These are phyloP conservation scores for Channa maculata DNA, from an alignment of 2,113 vertebrate species.

Conservation along the genomic window DNA sequence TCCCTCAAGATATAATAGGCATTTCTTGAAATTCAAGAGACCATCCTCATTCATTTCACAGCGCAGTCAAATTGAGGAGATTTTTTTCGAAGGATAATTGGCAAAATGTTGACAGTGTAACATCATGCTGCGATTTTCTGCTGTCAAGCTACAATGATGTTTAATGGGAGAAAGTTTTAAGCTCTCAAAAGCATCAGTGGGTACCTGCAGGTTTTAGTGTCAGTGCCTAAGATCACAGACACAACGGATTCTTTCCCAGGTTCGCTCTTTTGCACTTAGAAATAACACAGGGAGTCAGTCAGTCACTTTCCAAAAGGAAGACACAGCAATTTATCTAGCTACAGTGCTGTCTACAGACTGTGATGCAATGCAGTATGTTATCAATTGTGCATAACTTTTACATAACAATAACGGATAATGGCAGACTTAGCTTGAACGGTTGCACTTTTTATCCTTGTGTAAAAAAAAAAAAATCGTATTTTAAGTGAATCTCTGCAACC, in stretches of 20 bases:
- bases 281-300: slow-evolving; percentile 35
- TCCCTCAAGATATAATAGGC: slow-evolving; percentile 15
- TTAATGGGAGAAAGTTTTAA: slow-evolving; percentile 34
- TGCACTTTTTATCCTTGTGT: neutral
- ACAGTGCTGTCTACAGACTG: neutral
- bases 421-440: neutral
- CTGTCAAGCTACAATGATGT: slow-evolving; percentile 10
- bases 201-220: slow-evolving; percentile 47
- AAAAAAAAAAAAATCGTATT: slow-evolving; percentile 8
- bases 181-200: slow-evolving; percentile 45
- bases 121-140: slow-evolving; percentile 19
- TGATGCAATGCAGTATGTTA: slow-evolving; percentile 24
- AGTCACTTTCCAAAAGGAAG: slow-evolving; percentile 29
- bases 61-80: too few species aligned
- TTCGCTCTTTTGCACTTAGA: slow-evolving; percentile 9
- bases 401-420: neutral
- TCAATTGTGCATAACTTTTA: slow-evolving; percentile 1
- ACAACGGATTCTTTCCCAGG: slow-evolving; percentile 33
- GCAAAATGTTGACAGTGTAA: slow-evolving; percentile 31
- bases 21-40: slow-evolving; percentile 10
- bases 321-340: slow-evolving; percentile 1
- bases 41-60: neutral
- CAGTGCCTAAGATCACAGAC: slow-evolving; percentile 46
- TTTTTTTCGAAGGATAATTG: slow-evolving; percentile 25
- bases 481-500: slow-evolving; percentile 26